Evolutionary conservation across 1,140 invertebrate species (phyloP), one percentile per base, ranked within the genome.

Genomic region (Drosophila ohnishii): DNA sequence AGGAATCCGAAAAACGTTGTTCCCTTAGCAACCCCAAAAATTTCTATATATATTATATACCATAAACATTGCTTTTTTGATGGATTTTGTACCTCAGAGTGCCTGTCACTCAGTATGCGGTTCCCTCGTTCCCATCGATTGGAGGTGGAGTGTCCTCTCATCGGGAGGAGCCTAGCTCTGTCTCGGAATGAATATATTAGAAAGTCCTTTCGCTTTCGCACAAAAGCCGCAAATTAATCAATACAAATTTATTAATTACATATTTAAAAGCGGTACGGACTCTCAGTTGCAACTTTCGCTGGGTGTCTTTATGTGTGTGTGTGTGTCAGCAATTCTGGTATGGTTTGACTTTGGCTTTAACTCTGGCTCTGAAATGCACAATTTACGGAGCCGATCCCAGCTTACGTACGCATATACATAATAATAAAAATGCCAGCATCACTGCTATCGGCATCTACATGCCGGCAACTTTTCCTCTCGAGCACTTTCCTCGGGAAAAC

Each of bases 381-480:
- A 71, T 71, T 72, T 71, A 48, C 65, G 53, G 16, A 75, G 60
- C 57, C 73, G 59, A 77, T 77, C 64, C 73, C 74, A 77, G 75
- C 74, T 77, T 77, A 69, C 57, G 74, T 76, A 75, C 72, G 72
- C 66, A 75, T 76, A 76, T 67, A 58, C 75, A 76, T 77, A 76
- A 76, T 76, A 76, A 76, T 76, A 69, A 76, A 75, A 76, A 56
- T 75, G 72, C 73, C 67, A 71, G 53, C 74, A 76, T 69, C 65
- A 76, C 60, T 50, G 47, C 47, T 66, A 67, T 67, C 62, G 48
- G 64, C 73, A 67, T 58, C 62, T 60, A 58, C 61, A 66, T 48
- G 50, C 50, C 37, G 44, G 50, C 79, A 75, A 78, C 70, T 83
- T 84, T 77, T 84, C 71, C 47, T 77, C 47, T 85, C 65, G 61